A percentile compares a stretch with the other conserved stretches of the same genome.
phyloP scores from a whole-genome alignment of 2,113 vertebrate species.

The Orthonyx spaldingii region DNA sequence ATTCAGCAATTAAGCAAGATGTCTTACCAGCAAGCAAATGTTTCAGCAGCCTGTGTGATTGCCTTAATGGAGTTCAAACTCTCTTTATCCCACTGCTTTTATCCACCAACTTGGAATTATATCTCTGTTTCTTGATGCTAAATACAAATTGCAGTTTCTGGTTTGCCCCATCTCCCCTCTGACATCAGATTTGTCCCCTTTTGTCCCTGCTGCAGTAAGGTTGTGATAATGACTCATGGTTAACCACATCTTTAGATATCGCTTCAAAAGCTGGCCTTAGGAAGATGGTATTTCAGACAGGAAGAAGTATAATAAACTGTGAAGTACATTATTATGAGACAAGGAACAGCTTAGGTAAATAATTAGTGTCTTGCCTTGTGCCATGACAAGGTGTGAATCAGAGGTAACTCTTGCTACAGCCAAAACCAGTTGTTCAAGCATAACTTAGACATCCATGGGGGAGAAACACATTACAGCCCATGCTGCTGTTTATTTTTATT shows the following conservation, averaged over 20 bases:
- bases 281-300: background rate
- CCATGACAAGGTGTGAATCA: background rate
- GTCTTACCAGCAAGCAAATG: background rate
- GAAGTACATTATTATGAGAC: background rate
- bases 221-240: background rate
- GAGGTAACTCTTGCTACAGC: background rate
- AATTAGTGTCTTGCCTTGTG: background rate
- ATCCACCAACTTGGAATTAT: background rate
- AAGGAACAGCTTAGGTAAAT: background rate
- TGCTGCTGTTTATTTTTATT: background rate
- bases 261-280: background rate
- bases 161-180: background rate
- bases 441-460: background rate
- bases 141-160: background rate
- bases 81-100: background rate
- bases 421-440: background rate
- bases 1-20: background rate
- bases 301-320: background rate
- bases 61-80: background rate
- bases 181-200: background rate
- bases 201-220: background rate
- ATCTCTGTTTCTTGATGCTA: background rate
- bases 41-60: background rate
- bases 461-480: background rate
- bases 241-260: background rate